Evolutionary conservation across 1,140 invertebrate genomes (phyloP).

Genomic region (Himalopsyche phryganea): DNA sequence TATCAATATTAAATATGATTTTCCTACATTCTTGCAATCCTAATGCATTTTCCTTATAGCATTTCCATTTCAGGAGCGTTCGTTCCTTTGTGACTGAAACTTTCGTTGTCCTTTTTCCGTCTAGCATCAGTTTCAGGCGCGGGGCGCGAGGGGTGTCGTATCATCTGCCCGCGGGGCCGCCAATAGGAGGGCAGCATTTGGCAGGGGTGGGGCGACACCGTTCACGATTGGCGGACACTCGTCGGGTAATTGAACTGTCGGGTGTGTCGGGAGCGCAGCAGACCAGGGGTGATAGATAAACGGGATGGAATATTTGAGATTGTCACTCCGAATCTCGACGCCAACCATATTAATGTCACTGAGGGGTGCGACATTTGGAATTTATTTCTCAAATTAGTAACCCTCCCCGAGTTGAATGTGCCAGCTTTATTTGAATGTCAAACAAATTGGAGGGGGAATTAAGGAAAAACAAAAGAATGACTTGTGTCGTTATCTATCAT

Average conservation of each 20-base stretch:
- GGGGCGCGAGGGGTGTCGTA: constrained; percentile 2
- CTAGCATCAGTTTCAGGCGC: neutral
- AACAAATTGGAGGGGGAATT: neutral
- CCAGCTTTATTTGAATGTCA: no score
- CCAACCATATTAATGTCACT: no score
- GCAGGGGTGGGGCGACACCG: constrained; percentile 11
- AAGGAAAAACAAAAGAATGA: neutral
- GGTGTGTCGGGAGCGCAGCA: neutral
- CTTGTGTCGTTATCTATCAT: neutral
- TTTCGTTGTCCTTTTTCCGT: constrained; percentile 1
- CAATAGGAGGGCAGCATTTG: constrained; percentile 3
- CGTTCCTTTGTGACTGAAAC: neutral
- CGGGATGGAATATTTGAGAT: constrained; percentile 13
- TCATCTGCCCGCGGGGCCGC: constrained; percentile 13
- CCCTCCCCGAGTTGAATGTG: no score
- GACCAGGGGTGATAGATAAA: constrained; percentile 11
- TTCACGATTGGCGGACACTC: constrained; percentile 10
- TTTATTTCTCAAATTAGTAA: no score
- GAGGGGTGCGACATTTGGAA: no score
- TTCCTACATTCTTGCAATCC: neutral
- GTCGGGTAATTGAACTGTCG: constrained; percentile 18
- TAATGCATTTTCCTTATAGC: constrained; percentile 10
- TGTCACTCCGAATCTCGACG: constrained; percentile 4
- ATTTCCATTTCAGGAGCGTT: constrained; percentile 4
- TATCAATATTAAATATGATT: no score